phyloP scores from a whole-genome alignment of 2,888 invertebrate species.

The Spialia ferax region DNA sequence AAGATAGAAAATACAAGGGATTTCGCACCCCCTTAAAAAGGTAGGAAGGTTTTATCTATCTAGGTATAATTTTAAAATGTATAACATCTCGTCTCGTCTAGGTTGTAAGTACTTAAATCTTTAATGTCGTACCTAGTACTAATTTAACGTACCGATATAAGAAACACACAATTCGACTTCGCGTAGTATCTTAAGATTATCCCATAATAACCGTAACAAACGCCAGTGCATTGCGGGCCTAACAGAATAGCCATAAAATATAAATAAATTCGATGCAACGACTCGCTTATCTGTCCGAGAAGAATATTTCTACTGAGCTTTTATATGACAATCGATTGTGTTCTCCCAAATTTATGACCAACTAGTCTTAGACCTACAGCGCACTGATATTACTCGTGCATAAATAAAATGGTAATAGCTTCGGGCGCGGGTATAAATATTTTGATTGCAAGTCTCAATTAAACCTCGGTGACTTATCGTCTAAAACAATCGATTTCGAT shows the following conservation, averaged over 20 bases:
- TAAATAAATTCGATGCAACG: conserved; percentile 36
- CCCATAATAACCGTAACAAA: conserved; percentile 12
- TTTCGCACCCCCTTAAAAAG: too few species aligned
- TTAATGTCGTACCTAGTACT: neutral
- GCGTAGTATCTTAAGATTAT: conserved; percentile 25
- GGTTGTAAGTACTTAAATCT: neutral
- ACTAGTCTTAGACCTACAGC: conserved; percentile 39
- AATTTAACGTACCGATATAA: neutral
- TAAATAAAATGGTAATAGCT: conserved; percentile 57
- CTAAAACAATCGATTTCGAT: conserved; percentile 83
- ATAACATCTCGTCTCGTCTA: too few species aligned
- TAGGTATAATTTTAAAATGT: neutral
- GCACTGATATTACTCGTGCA: conserved; percentile 44
- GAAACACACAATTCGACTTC: neutral
- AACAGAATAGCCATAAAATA: conserved; percentile 37
- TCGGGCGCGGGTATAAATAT: conserved; percentile 60
- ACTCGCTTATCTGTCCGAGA: conserved; percentile 35
- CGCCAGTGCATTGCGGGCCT: conserved; percentile 7
- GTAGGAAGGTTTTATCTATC: too few species aligned
- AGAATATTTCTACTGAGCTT: conserved; percentile 36
- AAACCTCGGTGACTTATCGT: conserved; percentile 77
- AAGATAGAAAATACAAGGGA: too few species aligned
- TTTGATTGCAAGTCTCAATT: conserved; percentile 73
- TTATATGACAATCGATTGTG: conserved; percentile 40
- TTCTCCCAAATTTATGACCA: conserved; percentile 35